phyloP scores from a whole-genome alignment of 1,140 invertebrate species.

The Drosophila pallidifrons region DNA sequence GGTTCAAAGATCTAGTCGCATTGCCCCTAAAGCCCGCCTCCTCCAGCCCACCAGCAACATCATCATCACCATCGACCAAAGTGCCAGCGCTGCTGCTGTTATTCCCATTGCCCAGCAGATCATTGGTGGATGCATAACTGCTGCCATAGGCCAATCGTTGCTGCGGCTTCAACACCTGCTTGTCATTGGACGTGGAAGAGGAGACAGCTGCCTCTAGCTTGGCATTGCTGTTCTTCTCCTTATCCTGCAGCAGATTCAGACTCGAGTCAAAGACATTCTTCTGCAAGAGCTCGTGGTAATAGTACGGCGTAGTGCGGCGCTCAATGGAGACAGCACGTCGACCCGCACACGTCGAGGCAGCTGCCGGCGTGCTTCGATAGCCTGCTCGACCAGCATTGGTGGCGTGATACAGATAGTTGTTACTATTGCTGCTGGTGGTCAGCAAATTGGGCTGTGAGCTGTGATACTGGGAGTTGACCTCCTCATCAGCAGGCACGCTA shows the following conservation, averaged over 20 bases:
- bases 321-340: slow-evolving; percentile 65
- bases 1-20: slow-evolving; percentile 63
- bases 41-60: slow-evolving; percentile 47
- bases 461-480: slow-evolving; percentile 61
- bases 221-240: slow-evolving; percentile 67
- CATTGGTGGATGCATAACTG: slow-evolving; percentile 53
- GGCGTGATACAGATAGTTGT: slow-evolving; percentile 53
- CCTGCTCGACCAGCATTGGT: slow-evolving; percentile 17
- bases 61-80: slow-evolving; percentile 64
- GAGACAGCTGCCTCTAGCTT: slow-evolving; percentile 50
- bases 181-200: slow-evolving; percentile 16
- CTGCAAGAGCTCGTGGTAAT: slow-evolving; percentile 81
- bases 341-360: slow-evolving; percentile 53
- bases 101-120: slow-evolving; percentile 63
- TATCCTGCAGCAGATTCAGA: slow-evolving; percentile 74
- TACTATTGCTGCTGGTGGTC: slow-evolving; percentile 45
- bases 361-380: slow-evolving; percentile 22
- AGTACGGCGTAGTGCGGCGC: slow-evolving; percentile 79
- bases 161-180: slow-evolving; percentile 51
- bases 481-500: slow-evolving; percentile 25
- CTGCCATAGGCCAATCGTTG: slow-evolving; percentile 53
- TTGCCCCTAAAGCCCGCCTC: slow-evolving; percentile 27
- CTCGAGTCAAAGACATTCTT: slow-evolving; percentile 82
- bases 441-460: slow-evolving; percentile 79
- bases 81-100: slow-evolving; percentile 70